Base-by-base conservation (phyloP, 2,113 vertebrate species). In the Corythaixoides concolor region DNA sequence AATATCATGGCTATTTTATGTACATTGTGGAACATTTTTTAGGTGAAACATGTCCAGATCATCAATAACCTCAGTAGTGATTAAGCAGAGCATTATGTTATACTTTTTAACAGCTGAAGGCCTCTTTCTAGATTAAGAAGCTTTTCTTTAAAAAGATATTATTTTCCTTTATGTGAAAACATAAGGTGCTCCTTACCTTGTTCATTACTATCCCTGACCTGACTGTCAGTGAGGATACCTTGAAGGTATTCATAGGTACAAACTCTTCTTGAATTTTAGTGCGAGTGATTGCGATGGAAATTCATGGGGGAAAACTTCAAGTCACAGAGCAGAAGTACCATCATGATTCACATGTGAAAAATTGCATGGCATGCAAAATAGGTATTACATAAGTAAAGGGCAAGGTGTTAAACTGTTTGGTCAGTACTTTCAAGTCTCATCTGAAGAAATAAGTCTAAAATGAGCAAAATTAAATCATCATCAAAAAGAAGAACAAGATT, bases 51-150 rank as follows among this genome's bases (percentile, higher is more conserved):
- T 2, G 1, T 83, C 62, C 58, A 85, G 30, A 59, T 39, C 9
- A 47, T 26, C 45, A 68, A 4, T 47, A 60, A 62, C 4, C 3
- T 49, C 16, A 35, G 17, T 15, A 15, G 17, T 49, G 27, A 69
- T 58, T n/a, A 56, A 79, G 21, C 7, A 47, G 23, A 77, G 11
- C 5, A 11, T 12, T 47, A 9, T 0, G 0, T 43, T 41, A 35
- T 8, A 33, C 4, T 6, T 4, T 72, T 82, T 56, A 72, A 45
- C 3, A 47, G 23, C 39, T 92, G 66, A 8, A 17, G 79, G 21
- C 4, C 13, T 60, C 7, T 68, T 92, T 24, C 20, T 41, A 79
- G 17, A 30, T 43, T 56, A 67, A 14, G 15, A 60, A 35, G 1
- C 2, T 58, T 86, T 77, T 63, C 24, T 58, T 90, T 81, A 39